Conservation (phyloP, 2,888 invertebrate species). For the Phlogophora meticulosa region DNA sequence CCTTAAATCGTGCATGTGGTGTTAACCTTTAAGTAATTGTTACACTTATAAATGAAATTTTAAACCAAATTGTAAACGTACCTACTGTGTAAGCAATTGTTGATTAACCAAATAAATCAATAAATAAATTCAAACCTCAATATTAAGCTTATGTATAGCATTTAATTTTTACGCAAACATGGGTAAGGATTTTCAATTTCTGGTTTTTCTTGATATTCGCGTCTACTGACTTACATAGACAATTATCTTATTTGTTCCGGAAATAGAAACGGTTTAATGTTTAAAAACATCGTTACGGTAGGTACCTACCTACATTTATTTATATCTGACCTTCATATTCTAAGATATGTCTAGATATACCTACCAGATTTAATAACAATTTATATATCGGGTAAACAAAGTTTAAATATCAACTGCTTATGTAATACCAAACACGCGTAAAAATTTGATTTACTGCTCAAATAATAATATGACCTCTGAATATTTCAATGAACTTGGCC, state of each 20-base stretch:
- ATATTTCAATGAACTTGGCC: constrained; percentile 9
- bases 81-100: too few species aligned
- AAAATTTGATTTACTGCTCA: background rate
- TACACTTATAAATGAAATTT: too few species aligned
- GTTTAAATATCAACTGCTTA: background rate
- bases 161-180: background rate
- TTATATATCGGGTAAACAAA: background rate
- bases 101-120: too few species aligned
- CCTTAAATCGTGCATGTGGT: too few species aligned
- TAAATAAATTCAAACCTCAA: background rate
- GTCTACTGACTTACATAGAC: background rate
- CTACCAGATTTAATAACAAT: background rate
- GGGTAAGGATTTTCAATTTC: background rate
- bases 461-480: background rate
- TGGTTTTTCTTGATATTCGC: background rate
- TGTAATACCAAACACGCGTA: background rate
- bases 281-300: background rate
- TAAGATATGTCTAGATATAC: background rate
- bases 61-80: too few species aligned
- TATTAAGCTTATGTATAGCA: background rate
- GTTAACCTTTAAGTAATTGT: too few species aligned
- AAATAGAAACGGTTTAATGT: background rate
- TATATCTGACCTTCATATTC: background rate
- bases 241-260: background rate
- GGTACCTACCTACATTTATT: background rate